Base-by-base conservation (phyloP, 2,113 vertebrate genomes). In the Cathartes aura region DNA sequence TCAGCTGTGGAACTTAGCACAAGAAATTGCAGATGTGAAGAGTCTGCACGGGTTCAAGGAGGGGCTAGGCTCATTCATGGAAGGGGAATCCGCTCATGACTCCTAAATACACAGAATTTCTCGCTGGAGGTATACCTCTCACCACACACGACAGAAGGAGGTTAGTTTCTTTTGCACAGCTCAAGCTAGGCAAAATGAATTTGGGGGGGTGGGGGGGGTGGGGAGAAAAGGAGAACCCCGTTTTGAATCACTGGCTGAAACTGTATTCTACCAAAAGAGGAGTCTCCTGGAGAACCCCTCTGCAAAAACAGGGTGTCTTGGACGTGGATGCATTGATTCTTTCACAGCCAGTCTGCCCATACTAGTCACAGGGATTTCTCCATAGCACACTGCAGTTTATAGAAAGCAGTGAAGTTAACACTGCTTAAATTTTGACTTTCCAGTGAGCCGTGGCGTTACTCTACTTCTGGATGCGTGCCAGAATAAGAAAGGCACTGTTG, bases 241-340 rank as follows among this genome's bases (percentile, higher is more conserved):
- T 64, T 75, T 29, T 17, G 10, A 71, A 40, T 32, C 29, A 30
- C 16, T 52, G 36, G 27, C 48, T 82, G 48, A 50, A 50, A 6
- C 4, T 8, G 11, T 6, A 2, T 45, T 32, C 50, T 32, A 20
- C 21, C 40, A 15, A 6, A 23, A 30, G 8, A 50, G 16, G 12
- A n/a, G 15, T 24, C 34, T 67, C 32, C 59, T 32, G 45, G 52
- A 72, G 45, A 59, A 30, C 8, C 38, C 23, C 63, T 30, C 50
- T 34, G 34, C 66, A 73, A 21, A 64, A 40, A 0, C 27, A 53
- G 29, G 23, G 40, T 16, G 24, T 13, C 24, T 32, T 18, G 40
- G 64, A 18, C 19, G 17, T 0, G 8, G 42, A 8, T 1, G 2
- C 27, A 5, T 8, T 0, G 2, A 7, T 10, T n/a, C 36, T n/a